A percentile compares a stretch with the other conserved stretches of the same genome.
Evolutionary conservation across 2,797 vertebrate genomes (phyloP).

Genomic region (Cirrhinus mrigala): DNA sequence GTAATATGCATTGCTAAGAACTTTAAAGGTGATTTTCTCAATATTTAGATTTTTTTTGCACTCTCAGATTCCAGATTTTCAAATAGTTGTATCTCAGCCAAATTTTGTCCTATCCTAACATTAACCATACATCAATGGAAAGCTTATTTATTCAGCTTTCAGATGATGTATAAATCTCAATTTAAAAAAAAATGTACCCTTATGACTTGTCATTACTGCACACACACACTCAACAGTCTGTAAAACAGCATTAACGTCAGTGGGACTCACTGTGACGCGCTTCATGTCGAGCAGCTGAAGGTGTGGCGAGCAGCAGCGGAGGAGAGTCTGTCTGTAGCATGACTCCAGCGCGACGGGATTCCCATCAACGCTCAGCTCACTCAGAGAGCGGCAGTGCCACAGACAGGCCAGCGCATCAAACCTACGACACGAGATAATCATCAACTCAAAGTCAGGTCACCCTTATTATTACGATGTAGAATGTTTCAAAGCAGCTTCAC

Average conservation of each 20-base stretch:
- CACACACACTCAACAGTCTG: too few species aligned
- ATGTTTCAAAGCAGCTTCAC: not conserved
- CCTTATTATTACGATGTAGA: not conserved
- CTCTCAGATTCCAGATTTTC: too few species aligned
- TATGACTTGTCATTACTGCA: not conserved
- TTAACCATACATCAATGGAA: too few species aligned
- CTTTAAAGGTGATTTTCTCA: too few species aligned
- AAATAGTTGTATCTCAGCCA: too few species aligned
- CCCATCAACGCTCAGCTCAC: slow-evolving; percentile 98
- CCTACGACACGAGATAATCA: slow-evolving; percentile 71
- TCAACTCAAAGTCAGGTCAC: not conserved
- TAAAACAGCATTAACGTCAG: not conserved
- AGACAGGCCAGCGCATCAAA: slow-evolving; percentile 93
- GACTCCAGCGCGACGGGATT: slow-evolving; percentile 98
- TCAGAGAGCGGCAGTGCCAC: slow-evolving; percentile 86
- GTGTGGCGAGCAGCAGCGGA: slow-evolving; percentile 94
- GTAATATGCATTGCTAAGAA: too few species aligned
- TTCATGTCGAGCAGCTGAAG: slow-evolving; percentile 98
- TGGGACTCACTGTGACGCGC: slow-evolving; percentile 91
- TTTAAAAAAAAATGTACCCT: too few species aligned
- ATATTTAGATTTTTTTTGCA: too few species aligned
- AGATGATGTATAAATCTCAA: too few species aligned
- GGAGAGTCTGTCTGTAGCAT: slow-evolving; percentile 97
- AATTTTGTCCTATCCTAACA: too few species aligned
- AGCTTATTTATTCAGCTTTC: too few species aligned